Conservation (phyloP, 2,113 vertebrate genomes). For the Menidia beryllina region DNA sequence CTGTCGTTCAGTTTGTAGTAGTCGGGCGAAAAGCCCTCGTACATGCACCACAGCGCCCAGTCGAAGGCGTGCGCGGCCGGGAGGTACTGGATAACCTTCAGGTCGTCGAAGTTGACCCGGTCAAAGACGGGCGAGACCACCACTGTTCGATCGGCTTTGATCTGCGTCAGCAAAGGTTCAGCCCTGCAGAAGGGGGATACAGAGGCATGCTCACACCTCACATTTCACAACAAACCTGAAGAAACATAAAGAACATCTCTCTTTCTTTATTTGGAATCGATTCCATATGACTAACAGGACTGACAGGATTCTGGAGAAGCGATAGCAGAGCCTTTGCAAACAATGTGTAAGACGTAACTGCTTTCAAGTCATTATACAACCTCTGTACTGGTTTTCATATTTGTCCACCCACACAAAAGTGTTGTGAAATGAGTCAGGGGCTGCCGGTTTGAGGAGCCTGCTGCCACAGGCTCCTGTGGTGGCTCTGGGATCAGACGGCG, state of each 20-base stretch:
- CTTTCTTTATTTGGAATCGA: too few species aligned
- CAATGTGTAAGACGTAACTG: too few species aligned
- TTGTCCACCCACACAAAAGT: too few species aligned
- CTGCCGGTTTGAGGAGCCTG: background rate
- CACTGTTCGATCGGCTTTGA: slow-evolving; percentile 73
- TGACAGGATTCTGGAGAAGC: too few species aligned
- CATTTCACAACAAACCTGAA: too few species aligned
- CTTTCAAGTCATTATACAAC: too few species aligned
- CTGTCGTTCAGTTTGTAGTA: slow-evolving; percentile 68
- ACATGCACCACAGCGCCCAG: slow-evolving; percentile 82
- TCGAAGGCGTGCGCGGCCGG: slow-evolving; percentile 71
- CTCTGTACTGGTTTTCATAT: too few species aligned
- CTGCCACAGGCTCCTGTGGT: background rate
- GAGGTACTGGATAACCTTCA: slow-evolving; percentile 34
- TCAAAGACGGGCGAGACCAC: slow-evolving; percentile 79
- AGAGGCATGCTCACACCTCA: background rate
- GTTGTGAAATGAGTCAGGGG: too few species aligned
- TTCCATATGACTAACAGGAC: too few species aligned
- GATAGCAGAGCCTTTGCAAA: too few species aligned
- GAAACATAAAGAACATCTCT: too few species aligned
- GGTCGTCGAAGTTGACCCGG: slow-evolving; percentile 69
- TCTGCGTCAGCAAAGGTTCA: slow-evolving; percentile 77
- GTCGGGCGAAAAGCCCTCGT: slow-evolving; percentile 69
- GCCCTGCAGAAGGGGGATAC: slow-evolving; percentile 55
- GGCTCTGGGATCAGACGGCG: background rate